A percentile compares a stretch with the other conserved stretches of the same genome.
Evolutionary conservation across 2,797 vertebrate species (phyloP).

Genomic region (Acrossocheilus wenchowensis): DNA sequence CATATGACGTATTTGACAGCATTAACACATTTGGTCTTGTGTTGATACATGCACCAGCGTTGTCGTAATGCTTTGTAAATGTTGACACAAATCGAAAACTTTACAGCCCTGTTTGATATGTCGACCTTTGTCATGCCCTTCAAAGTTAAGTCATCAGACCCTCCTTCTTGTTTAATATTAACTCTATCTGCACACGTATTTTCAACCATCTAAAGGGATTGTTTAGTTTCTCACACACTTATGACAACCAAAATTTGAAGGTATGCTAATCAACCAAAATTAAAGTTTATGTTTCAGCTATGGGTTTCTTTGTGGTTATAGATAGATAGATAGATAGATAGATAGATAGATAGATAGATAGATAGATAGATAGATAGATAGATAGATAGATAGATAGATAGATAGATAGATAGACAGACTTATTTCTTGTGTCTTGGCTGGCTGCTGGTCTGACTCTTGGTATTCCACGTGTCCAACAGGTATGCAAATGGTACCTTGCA

Average conservation of each 20-base stretch:
- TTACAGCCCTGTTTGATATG: constrained; percentile 37
- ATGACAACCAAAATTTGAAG: neutral
- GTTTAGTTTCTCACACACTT: neutral
- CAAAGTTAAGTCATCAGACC: constrained; percentile 31
- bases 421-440: neutral
- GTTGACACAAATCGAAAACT: constrained; percentile 45
- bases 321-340: neutral
- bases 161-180: constrained; percentile 50
- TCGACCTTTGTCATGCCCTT: constrained; percentile 48
- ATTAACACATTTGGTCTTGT: constrained; percentile 16
- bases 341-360: fast-evolving
- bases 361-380: neutral
- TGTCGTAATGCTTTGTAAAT: constrained; percentile 47
- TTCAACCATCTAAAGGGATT: constrained; percentile 1
- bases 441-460: neutral
- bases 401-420: neutral
- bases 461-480: neutral
- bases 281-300: neutral
- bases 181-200: constrained; percentile 31
- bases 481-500: constrained; percentile 31
- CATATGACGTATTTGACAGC: neutral
- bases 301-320: neutral
- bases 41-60: constrained; percentile 29
- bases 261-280: neutral
- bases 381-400: neutral